A percentile compares a stretch with the other conserved stretches of the same genome.
Evolutionary conservation across 1,140 invertebrate genomes (phyloP).

Genomic region (Drosophila kurseongensis): DNA sequence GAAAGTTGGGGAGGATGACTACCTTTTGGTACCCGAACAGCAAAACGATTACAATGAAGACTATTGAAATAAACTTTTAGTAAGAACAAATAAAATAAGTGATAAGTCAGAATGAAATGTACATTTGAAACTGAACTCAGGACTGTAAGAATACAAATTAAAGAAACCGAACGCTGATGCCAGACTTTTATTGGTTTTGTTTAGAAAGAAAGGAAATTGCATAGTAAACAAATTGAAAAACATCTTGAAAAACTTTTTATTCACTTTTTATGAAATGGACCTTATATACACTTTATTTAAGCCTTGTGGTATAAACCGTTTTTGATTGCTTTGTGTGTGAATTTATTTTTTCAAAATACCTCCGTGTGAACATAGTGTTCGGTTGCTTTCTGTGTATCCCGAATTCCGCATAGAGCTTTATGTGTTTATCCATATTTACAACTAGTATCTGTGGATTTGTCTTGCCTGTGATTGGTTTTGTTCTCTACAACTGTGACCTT

Average conservation of each 20-base stretch:
- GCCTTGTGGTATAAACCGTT: not conserved
- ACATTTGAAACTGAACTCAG: conserved; percentile 20
- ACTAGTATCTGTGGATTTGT: conserved; percentile 12
- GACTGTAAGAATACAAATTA: conserved; percentile 5
- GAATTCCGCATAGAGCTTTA: conserved; percentile 25
- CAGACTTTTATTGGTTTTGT: not conserved
- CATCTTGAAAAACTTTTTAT: too few species aligned
- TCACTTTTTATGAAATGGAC: not conserved
- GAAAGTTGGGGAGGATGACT: conserved; percentile 67
- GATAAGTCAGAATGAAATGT: conserved; percentile 18
- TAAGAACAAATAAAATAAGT: conserved; percentile 12
- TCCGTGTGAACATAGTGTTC: conserved; percentile 3
- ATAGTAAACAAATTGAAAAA: not conserved
- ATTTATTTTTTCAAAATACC: not conserved
- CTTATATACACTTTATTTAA: not conserved
- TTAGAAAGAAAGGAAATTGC: not conserved
- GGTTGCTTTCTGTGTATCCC: conserved; percentile 30
- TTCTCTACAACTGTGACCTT: conserved; percentile 87
- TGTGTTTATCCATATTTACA: conserved; percentile 28
- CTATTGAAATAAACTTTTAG: conserved; percentile 32
- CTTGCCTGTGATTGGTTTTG: conserved; percentile 6
- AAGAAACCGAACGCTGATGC: not conserved
- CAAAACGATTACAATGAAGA: conserved; percentile 47
- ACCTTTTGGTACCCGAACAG: conserved; percentile 66
- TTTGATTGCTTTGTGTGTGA: conserved; percentile 11